phyloP scores from a whole-genome alignment of 2,888 invertebrate genomes.

The Diachrysia chrysitis region DNA sequence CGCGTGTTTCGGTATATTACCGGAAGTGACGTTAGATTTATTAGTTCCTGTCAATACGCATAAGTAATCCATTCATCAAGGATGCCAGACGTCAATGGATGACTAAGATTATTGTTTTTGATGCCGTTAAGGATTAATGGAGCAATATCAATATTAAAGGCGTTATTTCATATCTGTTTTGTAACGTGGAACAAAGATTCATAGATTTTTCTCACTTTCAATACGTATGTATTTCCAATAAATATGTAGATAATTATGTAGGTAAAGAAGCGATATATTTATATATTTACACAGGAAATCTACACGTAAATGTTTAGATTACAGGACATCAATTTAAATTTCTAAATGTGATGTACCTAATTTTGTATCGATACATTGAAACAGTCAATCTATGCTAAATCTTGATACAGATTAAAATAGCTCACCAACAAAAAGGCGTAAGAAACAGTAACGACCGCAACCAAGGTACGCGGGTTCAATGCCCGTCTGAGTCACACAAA shows the following conservation, averaged over 20 bases:
- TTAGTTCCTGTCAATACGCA: slow-evolving; percentile 17
- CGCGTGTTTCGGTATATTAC: not conserved
- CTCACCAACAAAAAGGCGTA: not conserved
- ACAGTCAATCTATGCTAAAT: not conserved
- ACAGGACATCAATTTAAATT: no score
- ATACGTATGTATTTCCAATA: no score
- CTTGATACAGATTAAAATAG: not conserved
- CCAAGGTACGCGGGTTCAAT: slow-evolving; percentile 33
- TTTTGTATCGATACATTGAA: not conserved
- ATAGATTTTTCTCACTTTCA: no score
- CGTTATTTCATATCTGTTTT: not conserved
- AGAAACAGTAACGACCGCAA: slow-evolving; percentile 6
- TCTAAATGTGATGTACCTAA: no score
- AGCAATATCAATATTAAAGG: not conserved
- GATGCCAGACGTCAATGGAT: not conserved
- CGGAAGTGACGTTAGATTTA: slow-evolving; percentile 5
- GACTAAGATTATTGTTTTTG: not conserved
- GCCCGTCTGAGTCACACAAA: slow-evolving; percentile 42
- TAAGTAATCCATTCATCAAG: slow-evolving; percentile 25
- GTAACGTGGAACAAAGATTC: not conserved
- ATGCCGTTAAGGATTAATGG: not conserved
- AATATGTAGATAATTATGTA: no score
- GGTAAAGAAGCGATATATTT: no score
- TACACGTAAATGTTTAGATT: no score
- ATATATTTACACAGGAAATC: no score